Conservation (phyloP, 2,797 vertebrate genomes). For the Coccyzus lansbergi region DNA sequence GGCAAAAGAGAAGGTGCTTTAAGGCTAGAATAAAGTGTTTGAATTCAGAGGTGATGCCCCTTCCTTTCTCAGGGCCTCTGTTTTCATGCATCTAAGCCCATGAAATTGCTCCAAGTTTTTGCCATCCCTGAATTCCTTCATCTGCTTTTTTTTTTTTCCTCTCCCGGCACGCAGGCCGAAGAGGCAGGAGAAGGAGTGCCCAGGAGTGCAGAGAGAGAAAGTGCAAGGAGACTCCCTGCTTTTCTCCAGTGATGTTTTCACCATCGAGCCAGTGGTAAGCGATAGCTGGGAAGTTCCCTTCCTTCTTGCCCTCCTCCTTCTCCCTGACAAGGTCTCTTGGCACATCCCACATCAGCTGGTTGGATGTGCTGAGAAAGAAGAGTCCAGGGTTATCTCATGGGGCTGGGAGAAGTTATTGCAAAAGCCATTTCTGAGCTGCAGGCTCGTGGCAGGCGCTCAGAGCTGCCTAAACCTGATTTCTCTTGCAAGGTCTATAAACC, state of each 20-base stretch:
- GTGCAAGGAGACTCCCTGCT: conserved; percentile 57
- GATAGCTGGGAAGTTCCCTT: neutral
- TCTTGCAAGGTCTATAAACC: neutral
- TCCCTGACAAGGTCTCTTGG: neutral
- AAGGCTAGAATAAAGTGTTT: neutral
- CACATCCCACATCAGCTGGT: neutral
- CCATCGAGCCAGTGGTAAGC: conserved; percentile 79
- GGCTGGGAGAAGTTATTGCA: neutral
- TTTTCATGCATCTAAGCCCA: neutral
- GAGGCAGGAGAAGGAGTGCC: too few relatives aligned
- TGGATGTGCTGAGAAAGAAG: neutral
- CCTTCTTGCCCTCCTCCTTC: neutral
- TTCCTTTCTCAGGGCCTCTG: neutral
- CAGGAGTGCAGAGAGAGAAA: conserved; percentile 2
- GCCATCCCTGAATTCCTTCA: neutral
- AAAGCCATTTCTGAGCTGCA: accelerated
- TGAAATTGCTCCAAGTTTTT: neutral
- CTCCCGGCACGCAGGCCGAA: too few relatives aligned
- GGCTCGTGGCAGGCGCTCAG: neutral
- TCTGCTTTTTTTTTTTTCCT: too few relatives aligned
- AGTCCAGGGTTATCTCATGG: neutral
- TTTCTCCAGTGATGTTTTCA: conserved; percentile 70
- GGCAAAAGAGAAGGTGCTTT: neutral
- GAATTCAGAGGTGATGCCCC: neutral
- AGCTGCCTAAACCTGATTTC: neutral